A percentile compares a stretch with the other conserved stretches of the same genome.
phyloP scores from a whole-genome alignment of 2,797 vertebrate genomes.

The Melanotaenia nigrans region DNA sequence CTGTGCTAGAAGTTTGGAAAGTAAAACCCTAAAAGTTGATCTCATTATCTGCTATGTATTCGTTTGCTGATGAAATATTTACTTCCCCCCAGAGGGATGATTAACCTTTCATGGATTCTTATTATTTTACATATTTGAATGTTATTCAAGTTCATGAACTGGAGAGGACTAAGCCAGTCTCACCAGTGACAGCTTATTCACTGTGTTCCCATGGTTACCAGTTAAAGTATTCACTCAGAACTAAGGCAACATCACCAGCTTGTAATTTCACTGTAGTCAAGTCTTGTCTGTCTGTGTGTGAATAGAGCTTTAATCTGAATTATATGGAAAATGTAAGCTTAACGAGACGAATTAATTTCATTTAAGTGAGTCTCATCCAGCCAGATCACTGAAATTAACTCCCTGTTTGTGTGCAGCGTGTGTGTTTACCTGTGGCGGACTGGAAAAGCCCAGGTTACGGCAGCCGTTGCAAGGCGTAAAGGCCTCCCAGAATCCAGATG shows the following conservation, averaged over 20 bases:
- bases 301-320: slow-evolving; percentile 15
- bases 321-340: slow-evolving; percentile 19
- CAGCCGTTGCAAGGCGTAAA: slow-evolving; percentile 96
- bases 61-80: slow-evolving; percentile 24
- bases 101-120: slow-evolving; percentile 23
- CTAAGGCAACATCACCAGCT: slow-evolving; percentile 49
- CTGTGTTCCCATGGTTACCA: slow-evolving; percentile 75
- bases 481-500: slow-evolving; percentile 94
- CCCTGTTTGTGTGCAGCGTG: not conserved
- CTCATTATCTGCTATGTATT: not conserved
- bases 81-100: slow-evolving; percentile 2
- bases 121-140: slow-evolving; percentile 14
- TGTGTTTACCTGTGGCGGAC: slow-evolving; percentile 86
- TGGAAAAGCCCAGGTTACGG: slow-evolving; percentile 91
- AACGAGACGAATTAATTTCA: too few relatives aligned
- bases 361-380: too few relatives aligned
- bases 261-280: slow-evolving; percentile 53
- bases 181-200: slow-evolving; percentile 49
- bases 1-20: not conserved
- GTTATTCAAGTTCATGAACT: slow-evolving; percentile 13
- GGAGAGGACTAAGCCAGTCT: slow-evolving; percentile 16
- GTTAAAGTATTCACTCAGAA: slow-evolving; percentile 56
- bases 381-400: too few relatives aligned
- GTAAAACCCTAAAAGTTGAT: slow-evolving; percentile 6
- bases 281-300: slow-evolving; percentile 12